These are phyloP conservation scores for Peromyscus polionotus DNA, from an alignment of 2,113 vertebrate genomes.

Conservation along the genomic window DNA sequence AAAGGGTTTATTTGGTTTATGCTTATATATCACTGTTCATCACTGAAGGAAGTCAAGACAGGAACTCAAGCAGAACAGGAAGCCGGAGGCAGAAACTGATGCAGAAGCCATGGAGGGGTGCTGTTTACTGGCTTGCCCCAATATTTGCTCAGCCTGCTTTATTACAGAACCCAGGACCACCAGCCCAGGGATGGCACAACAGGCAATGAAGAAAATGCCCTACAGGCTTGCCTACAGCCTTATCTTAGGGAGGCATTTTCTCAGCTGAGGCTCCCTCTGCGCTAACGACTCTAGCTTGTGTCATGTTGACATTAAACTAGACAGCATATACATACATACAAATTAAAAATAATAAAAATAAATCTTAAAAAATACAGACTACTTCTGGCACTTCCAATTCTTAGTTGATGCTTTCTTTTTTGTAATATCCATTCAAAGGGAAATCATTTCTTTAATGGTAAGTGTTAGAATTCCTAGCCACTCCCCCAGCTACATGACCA, in stretches of 20 bases:
- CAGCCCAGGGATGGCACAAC: background rate
- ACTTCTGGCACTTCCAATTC: slow-evolving; percentile 4
- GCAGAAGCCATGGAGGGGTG: background rate
- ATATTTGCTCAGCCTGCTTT: background rate
- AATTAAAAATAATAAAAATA: background rate
- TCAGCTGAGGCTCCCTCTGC: background rate
- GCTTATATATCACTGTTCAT: background rate
- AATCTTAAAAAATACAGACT: background rate
- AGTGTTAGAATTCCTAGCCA: too few species aligned
- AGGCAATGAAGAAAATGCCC: background rate
- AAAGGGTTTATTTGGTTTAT: background rate
- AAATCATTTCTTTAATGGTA: background rate
- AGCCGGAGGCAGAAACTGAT: background rate
- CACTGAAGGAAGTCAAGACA: background rate
- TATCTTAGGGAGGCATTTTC: background rate
- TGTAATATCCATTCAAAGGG: background rate
- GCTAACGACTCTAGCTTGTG: background rate
- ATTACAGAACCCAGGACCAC: background rate
- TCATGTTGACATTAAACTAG: background rate
- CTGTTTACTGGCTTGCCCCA: background rate
- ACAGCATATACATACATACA: background rate
- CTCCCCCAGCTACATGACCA: too few species aligned
- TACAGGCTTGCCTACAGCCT: background rate
- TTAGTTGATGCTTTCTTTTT: slow-evolving; percentile 15
- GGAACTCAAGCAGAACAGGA: background rate